Conservation (phyloP, 1,140 invertebrate genomes). For the Calephelis virginiensis region DNA sequence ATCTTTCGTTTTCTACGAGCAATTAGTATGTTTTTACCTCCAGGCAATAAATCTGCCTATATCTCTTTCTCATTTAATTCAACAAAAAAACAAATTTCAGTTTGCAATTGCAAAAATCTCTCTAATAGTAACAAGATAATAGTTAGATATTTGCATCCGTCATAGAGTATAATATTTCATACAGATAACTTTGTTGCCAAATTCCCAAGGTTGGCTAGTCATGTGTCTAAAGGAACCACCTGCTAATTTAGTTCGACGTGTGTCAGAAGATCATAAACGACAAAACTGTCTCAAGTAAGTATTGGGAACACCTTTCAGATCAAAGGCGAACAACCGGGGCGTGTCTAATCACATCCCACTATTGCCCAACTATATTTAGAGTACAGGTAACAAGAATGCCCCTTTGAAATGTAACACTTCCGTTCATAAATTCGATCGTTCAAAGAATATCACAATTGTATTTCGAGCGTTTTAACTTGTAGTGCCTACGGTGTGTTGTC, state of each 20-base stretch:
- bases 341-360: constrained; percentile 50
- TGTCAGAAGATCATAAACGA: constrained; percentile 14
- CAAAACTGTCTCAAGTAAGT: constrained; percentile 28
- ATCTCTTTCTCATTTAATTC: no score
- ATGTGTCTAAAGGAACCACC: constrained; percentile 13
- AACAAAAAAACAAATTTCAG: no score
- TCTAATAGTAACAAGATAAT: not conserved
- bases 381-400: constrained; percentile 42
- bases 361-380: constrained; percentile 49
- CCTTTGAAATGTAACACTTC: constrained; percentile 70
- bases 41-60: no score
- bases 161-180: not conserved
- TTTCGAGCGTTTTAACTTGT: not conserved
- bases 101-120: no score
- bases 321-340: constrained; percentile 49
- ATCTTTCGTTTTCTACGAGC: no score
- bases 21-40: no score
- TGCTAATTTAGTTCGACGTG: constrained; percentile 14
- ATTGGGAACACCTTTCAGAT: constrained; percentile 41
- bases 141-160: not conserved
- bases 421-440: constrained; percentile 47
- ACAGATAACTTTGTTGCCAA: constrained; percentile 1
- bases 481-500: constrained; percentile 25
- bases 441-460: constrained; percentile 21
- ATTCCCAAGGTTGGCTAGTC: not conserved